Conservation (phyloP, 2,797 vertebrate genomes). For the Parauchenoglanis ngamensis region DNA sequence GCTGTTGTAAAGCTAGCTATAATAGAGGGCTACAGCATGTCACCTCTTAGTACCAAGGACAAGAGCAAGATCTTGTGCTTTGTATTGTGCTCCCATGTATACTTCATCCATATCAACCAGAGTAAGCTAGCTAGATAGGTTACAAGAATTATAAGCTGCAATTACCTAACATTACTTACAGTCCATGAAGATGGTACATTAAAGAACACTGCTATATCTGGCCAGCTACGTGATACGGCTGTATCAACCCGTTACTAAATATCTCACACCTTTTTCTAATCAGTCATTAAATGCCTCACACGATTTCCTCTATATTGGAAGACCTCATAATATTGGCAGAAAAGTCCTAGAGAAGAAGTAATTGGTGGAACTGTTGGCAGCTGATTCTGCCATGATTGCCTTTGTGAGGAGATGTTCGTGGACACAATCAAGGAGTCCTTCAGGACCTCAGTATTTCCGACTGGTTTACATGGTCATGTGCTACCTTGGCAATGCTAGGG, state of each 20-base stretch:
- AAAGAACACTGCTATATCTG: neutral
- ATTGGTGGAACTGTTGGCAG: neutral
- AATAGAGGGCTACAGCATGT: neutral
- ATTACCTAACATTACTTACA: neutral
- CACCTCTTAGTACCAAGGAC: neutral
- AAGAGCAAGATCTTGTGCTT: neutral
- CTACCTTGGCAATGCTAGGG: neutral
- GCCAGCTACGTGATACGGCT: neutral
- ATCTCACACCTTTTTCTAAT: neutral
- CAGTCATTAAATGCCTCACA: neutral
- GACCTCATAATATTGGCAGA: neutral
- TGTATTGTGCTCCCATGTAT: neutral
- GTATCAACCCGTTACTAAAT: neutral
- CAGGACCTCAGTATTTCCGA: neutral
- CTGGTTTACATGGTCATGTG: neutral
- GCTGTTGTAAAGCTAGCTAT: neutral
- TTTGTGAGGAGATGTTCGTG: neutral
- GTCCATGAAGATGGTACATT: too few relatives aligned
- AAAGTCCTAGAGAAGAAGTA: neutral
- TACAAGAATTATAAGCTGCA: neutral
- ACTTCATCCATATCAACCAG: neutral
- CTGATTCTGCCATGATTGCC: neutral
- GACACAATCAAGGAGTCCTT: neutral
- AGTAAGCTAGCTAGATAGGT: neutral
- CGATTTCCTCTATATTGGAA: neutral